phyloP scores from a whole-genome alignment of 2,113 vertebrate genomes.

The Ammodytes dubius region DNA sequence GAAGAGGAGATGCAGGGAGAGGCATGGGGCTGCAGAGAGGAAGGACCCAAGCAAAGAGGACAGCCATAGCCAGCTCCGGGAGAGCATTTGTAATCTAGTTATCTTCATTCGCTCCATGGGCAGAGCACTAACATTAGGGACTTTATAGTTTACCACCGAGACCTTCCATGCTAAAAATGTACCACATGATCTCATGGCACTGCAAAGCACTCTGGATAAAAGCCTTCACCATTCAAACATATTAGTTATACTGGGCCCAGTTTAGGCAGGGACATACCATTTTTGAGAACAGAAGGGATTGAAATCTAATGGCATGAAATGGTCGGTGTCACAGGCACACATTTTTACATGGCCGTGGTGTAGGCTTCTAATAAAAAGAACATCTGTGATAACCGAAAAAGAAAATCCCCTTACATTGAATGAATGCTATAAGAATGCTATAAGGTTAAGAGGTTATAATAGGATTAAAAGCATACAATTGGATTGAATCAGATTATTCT shows the following conservation, averaged over 20 bases:
- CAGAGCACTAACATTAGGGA: conserved; percentile 27
- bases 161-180: conserved; percentile 15
- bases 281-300: conserved; percentile 9
- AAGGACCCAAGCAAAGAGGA: conserved; percentile 72
- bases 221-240: neutral
- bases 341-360: neutral
- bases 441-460: neutral
- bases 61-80: conserved; percentile 61
- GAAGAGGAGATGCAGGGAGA: conserved; percentile 75
- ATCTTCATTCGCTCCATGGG: conserved; percentile 30
- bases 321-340: neutral
- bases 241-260: conserved; percentile 15
- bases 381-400: neutral
- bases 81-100: conserved; percentile 47
- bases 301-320: conserved; percentile 16
- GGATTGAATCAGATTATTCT: neutral
- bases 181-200: conserved; percentile 16
- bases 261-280: conserved; percentile 1
- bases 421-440: neutral
- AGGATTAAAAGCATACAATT: neutral
- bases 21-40: conserved; percentile 70
- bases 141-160: conserved; percentile 11
- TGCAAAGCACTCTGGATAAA: conserved; percentile 37
- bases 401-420: neutral
- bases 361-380: neutral